Conservation (phyloP, 2,113 vertebrate genomes). For the Tiliqua scincoides region DNA sequence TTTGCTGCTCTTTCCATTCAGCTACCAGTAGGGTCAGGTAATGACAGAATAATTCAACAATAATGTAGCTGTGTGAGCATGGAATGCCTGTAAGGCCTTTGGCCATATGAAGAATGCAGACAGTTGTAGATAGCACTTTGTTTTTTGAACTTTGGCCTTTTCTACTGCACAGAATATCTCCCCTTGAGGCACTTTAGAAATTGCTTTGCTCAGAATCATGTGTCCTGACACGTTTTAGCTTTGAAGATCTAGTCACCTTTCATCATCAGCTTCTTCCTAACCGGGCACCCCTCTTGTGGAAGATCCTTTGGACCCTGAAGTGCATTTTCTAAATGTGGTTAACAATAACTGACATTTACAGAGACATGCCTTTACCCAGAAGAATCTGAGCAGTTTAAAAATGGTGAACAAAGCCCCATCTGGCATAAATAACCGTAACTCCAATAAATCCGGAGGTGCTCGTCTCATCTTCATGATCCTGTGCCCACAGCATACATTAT, state of each 20-base stretch:
- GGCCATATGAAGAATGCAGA: neutral
- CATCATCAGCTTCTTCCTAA: neutral
- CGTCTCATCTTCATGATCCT: neutral
- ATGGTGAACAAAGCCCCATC: neutral
- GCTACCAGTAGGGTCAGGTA: no score
- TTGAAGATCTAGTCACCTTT: neutral
- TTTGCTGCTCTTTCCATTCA: no score
- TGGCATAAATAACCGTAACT: neutral
- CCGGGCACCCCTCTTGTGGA: neutral
- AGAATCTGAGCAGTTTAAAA: neutral
- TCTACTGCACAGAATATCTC: slow-evolving; percentile 29
- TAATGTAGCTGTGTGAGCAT: neutral
- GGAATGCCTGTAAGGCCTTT: neutral
- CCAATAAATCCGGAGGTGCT: neutral
- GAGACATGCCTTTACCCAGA: neutral
- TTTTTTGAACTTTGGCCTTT: neutral
- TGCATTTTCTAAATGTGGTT: neutral
- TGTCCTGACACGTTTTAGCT: neutral
- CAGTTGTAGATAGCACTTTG: neutral
- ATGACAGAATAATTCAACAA: no score
- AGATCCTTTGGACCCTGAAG: neutral
- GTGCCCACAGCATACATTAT: neutral
- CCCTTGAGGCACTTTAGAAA: slow-evolving; percentile 2
- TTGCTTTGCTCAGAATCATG: slow-evolving; percentile 14
- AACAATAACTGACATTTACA: slow-evolving; percentile 26